Evolutionary conservation across 2,888 invertebrate genomes (phyloP), one percentile per base, ranked within the genome.

Genomic region (Scaeva pyrastri): DNA sequence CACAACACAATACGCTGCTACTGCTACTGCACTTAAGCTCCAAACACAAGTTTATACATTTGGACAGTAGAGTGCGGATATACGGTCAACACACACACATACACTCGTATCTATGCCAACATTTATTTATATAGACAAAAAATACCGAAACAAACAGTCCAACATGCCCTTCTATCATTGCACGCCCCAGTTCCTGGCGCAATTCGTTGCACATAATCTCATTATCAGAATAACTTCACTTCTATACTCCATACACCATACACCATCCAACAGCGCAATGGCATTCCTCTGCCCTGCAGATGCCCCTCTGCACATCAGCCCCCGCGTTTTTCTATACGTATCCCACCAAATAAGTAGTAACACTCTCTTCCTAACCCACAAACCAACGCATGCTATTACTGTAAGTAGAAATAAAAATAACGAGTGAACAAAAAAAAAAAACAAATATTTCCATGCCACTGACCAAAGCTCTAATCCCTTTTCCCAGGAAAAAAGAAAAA

Each of bases 151-250:
- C 73, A 82, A 76, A 81, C 73, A 73, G 43, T 52, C 56, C 55
- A 50, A 72, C 50, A 48, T 82, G 74, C 86, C 86, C 77, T 82
- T 78, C 71, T 77, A 77, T 66, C 78, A 74, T 48, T 78, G 86
- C 78, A 86, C 86, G 86, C 86, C 74, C 86, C 82, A 86, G 78
- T 86, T 86, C 70, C 86, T 82, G 82, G 62, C 88, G 89, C 88
- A 89, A 88, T 88, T 88, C 88, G 88, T 84, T 88, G 88, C 88
- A 88, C 88, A 89, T 90, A 89, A 90, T 89, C 89, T 88, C 89
- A 89, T 89, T 90, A 89, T 74, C 86, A 55, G 74, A 82, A 82
- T 86, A 82, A 82, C 77, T 82, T 74, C 78, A 71, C 26, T 64
- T n/a, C n/a, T n/a, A n/a, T n/a, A n/a, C 19, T 56, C 2, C 3